Evolutionary conservation across 2,797 vertebrate species (phyloP), one percentile per base, ranked within the genome.

Genomic region (Hybognathus amarus): DNA sequence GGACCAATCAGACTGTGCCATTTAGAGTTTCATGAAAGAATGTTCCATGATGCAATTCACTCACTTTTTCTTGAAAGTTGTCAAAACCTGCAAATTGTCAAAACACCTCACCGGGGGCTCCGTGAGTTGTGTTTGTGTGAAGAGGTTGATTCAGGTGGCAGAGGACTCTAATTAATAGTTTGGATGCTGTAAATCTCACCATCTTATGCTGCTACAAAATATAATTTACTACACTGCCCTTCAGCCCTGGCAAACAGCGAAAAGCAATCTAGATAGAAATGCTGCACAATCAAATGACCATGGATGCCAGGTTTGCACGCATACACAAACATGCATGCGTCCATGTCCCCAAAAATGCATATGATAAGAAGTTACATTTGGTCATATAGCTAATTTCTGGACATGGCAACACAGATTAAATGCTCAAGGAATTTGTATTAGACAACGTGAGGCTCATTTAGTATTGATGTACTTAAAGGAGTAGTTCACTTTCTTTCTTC

Each of bases 201-300:
- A 22, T 74, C 69, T 71, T 73, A 79, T 61, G 40, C 67, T 69
- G 73, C 61, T 27, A 69, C 36, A 22, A 83, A 86, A 77, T 77
- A 63, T 33, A 82, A 86, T 88, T 82, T 86, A 88, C 79, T 64
- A 38, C 20, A 54, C 45, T 82, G 82, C 84, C 84, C 82, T 84
- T 85, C 82, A 70, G 67, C 63, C 33, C 73, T 40, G 59, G 75
- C 33, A 59, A 80, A 83, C 36, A 56, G 38, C 73, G 15, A 66
- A 82, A 83, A 85, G 56, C 67, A 85, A 78, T 85, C 64, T 38
- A 77, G 45, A 70, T 9, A 63, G 67, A 67, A 47, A 42, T 63
- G 61, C 83, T 47, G 59, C 66, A 71, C 79, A 82, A 78, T 87
- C 59, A 52, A 47, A 82, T 77, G 38, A 68, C 66, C 82, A 30